A percentile compares a stretch with the other conserved stretches of the same genome.
Conservation (phyloP, 2,797 vertebrate species). For the Lagocephalus sceleratus region DNA sequence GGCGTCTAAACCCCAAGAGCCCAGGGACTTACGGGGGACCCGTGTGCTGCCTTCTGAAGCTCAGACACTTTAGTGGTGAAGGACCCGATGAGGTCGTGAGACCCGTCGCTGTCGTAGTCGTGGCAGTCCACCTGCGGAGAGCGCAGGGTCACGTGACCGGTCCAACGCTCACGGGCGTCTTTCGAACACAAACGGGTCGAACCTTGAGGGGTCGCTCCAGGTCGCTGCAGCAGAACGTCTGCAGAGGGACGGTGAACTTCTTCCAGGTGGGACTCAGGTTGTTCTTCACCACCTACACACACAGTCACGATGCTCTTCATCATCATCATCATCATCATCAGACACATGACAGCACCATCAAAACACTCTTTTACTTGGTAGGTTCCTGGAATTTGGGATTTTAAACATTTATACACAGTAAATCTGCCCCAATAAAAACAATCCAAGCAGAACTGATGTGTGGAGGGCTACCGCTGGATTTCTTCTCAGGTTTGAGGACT, state of each 20-base stretch:
- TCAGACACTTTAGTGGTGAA: conserved; percentile 83
- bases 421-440: too few species aligned
- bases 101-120: conserved; percentile 87
- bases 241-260: conserved; percentile 83
- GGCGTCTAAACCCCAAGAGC: background rate
- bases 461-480: too few species aligned
- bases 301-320: background rate
- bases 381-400: too few species aligned
- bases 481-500: too few species aligned
- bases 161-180: background rate
- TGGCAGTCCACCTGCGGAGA: conserved; percentile 83
- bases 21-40: conserved; percentile 76
- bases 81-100: conserved; percentile 89
- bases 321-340: background rate
- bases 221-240: conserved; percentile 87
- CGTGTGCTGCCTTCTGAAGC: conserved; percentile 74
- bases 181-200: conserved; percentile 5
- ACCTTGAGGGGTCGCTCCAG: conserved; percentile 86
- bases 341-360: background rate
- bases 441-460: too few species aligned
- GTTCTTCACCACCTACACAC: conserved; percentile 88
- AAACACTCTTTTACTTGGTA: too few species aligned
- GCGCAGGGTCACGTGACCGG: background rate
- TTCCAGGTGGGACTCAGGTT: conserved; percentile 89
- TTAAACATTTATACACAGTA: too few species aligned